These are phyloP conservation scores for Numenius phaeopus DNA, from an alignment of 2,797 vertebrate genomes.

Conservation along the genomic window DNA sequence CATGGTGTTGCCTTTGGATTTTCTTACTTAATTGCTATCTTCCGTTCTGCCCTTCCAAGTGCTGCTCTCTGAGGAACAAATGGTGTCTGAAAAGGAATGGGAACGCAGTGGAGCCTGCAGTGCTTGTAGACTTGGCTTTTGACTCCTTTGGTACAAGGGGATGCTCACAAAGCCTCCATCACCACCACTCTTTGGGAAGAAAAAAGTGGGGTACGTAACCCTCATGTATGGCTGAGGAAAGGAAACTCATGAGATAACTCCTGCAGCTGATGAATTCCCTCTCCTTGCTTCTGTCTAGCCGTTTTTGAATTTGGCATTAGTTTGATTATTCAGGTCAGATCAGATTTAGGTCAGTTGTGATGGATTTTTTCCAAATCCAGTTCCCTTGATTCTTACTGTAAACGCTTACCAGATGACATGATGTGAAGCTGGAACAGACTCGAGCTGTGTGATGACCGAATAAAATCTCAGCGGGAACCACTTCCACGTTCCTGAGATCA, in stretches of 20 bases:
- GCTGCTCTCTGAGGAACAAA: not conserved
- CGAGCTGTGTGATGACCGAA: constrained; percentile 52
- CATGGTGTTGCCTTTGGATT: not conserved
- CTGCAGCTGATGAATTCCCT: not conserved
- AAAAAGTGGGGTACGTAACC: not conserved
- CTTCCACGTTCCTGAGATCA: constrained; percentile 66
- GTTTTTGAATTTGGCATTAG: constrained; percentile 30
- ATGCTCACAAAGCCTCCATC: not conserved
- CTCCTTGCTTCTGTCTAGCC: constrained; percentile 32
- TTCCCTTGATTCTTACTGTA: constrained; percentile 61
- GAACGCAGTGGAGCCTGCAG: not conserved
- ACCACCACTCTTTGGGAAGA: not conserved
- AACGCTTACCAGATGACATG: constrained; percentile 61
- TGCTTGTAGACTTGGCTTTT: not conserved
- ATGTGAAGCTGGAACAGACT: constrained; percentile 51
- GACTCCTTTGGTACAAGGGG: not conserved
- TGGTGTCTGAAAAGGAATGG: not conserved
- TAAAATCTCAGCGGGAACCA: constrained; percentile 70
- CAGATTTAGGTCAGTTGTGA: constrained; percentile 70
- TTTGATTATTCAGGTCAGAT: constrained; percentile 71
- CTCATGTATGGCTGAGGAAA: not conserved
- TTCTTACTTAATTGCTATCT: not conserved
- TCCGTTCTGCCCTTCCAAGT: not conserved
- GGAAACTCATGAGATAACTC: not conserved
- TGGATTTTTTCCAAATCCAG: constrained; percentile 66